Percentiles rank a stretch among this genome's conserved stretches.
Conservation (phyloP, 2,888 invertebrate genomes). For the Rhingia rostrata region DNA sequence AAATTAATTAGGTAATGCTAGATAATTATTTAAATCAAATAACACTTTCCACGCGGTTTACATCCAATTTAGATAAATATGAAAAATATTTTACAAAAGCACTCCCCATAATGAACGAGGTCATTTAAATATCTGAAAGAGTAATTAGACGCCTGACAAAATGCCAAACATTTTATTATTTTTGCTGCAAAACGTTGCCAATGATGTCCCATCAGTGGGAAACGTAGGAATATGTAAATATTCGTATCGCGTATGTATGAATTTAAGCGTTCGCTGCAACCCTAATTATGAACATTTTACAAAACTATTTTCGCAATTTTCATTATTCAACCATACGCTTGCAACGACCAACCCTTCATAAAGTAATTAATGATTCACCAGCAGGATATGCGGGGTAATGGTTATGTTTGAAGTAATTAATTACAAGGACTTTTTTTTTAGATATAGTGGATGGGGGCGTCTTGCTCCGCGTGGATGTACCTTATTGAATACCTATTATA, state of each 20-base stretch:
- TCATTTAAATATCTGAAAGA: constrained; percentile 34
- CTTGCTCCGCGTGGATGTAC: too few relatives aligned
- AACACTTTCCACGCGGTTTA: constrained; percentile 39
- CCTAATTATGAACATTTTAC: constrained; percentile 50
- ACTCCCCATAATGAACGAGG: constrained; percentile 33
- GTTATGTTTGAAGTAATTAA: constrained; percentile 44
- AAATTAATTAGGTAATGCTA: constrained; percentile 36
- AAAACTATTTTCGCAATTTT: constrained; percentile 47
- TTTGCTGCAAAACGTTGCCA: constrained; percentile 2
- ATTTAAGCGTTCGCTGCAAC: neutral
- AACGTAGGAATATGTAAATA: neutral
- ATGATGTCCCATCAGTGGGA: constrained; percentile 21
- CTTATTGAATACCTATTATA: too few relatives aligned
- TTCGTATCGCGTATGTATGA: neutral
- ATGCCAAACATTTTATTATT: constrained; percentile 12
- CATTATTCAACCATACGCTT: constrained; percentile 6
- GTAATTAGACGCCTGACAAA: constrained; percentile 30
- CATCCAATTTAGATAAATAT: constrained; percentile 33
- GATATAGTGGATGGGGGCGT: too few relatives aligned
- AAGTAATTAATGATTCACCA: constrained; percentile 44
- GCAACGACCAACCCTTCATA: constrained; percentile 1
- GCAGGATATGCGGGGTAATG: constrained; percentile 27
- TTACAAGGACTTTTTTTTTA: constrained; percentile 5
- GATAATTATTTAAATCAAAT: constrained; percentile 52
- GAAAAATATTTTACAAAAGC: constrained; percentile 36